A percentile compares a stretch with the other conserved stretches of the same genome.
These are phyloP conservation scores for Micromys minutus DNA, from an alignment of 2,113 vertebrate genomes.

Conservation along the genomic window DNA sequence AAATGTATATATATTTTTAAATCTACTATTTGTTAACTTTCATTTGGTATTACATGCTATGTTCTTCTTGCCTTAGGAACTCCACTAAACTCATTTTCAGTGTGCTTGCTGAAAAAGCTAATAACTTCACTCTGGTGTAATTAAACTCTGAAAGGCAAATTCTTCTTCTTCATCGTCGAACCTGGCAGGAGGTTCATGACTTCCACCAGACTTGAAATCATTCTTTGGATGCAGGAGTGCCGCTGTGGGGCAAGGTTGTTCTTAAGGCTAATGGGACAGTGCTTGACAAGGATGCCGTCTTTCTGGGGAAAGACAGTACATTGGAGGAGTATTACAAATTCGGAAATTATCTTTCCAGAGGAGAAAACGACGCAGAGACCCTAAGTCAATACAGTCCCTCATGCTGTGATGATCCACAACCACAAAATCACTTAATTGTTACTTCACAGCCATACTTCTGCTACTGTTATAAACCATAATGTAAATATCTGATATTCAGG, in stretches of 20 bases:
- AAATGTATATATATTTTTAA: not conserved
- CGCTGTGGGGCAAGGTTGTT: not conserved
- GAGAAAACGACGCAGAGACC: not conserved
- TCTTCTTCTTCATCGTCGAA: not conserved
- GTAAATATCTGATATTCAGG: not conserved
- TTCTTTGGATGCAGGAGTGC: not conserved
- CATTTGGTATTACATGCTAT: conserved; percentile 2
- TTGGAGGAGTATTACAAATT: not conserved
- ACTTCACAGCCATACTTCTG: not conserved
- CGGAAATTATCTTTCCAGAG: not conserved
- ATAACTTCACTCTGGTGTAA: conserved; percentile 63
- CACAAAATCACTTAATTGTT: not conserved
- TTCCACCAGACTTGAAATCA: not conserved
- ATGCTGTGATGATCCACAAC: not conserved
- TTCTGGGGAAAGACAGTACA: not conserved
- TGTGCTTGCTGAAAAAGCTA: conserved; percentile 27
- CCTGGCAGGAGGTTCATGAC: conserved; percentile 25
- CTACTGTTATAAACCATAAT: not conserved
- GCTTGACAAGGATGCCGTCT: not conserved
- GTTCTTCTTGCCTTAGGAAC: conserved; percentile 45
- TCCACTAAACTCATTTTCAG: conserved; percentile 40
- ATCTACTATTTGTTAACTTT: conserved; percentile 37
- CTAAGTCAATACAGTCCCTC: not conserved
- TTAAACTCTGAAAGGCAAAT: conserved; percentile 67
- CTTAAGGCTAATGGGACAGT: not conserved